A percentile compares a stretch with the other conserved stretches of the same genome.
phyloP scores from a whole-genome alignment of 2,113 vertebrate genomes.

The Myotis davidii region DNA sequence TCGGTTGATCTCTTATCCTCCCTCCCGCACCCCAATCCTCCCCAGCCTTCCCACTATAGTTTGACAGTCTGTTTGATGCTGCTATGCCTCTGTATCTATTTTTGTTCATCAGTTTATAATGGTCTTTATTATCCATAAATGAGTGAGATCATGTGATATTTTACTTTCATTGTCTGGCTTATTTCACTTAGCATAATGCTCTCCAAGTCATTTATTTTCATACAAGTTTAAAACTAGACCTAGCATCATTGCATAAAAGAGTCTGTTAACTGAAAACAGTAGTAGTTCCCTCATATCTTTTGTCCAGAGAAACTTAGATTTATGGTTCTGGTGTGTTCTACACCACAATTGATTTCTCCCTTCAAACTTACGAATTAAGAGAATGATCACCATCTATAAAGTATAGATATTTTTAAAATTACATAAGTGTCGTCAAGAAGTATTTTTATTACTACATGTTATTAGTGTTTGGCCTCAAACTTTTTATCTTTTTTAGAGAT shows the following conservation, averaged over 20 bases:
- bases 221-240: neutral
- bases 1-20: too few species aligned
- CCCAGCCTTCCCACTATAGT: too few species aligned
- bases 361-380: neutral
- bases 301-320: neutral
- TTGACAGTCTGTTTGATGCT: too few species aligned
- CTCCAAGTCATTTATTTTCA: neutral
- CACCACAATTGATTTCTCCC: neutral
- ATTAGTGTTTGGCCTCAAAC: slow-evolving; percentile 29
- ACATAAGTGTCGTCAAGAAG: neutral
- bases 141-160: too few species aligned
- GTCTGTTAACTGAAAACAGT: neutral
- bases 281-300: neutral
- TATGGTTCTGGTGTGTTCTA: neutral
- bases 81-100: too few species aligned
- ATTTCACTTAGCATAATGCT: too few species aligned
- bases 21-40: too few species aligned
- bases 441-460: neutral
- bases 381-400: neutral
- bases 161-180: too few species aligned
- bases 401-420: neutral
- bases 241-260: neutral
- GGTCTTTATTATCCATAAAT: too few species aligned
- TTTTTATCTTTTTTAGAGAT: slow-evolving; percentile 21
- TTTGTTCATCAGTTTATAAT: too few species aligned